These are phyloP conservation scores for Ictalurus furcatus DNA, from an alignment of 2,113 vertebrate species.

Conservation along the genomic window DNA sequence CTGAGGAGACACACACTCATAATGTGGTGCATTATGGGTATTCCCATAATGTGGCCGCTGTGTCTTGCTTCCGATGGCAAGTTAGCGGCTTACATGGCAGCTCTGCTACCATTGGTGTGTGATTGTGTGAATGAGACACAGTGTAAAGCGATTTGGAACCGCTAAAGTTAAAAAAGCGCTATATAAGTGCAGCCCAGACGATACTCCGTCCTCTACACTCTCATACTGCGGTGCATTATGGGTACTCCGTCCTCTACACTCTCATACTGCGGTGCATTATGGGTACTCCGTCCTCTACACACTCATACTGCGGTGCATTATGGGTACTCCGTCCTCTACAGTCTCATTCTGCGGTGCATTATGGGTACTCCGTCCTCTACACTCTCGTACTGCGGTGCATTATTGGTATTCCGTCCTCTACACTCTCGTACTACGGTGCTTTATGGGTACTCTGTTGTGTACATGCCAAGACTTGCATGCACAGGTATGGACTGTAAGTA, in stretches of 20 bases:
- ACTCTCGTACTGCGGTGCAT: too few relatives aligned
- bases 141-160: too few relatives aligned
- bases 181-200: too few relatives aligned
- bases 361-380: neutral
- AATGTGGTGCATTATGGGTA: neutral
- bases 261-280: neutral
- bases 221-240: neutral
- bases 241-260: neutral
- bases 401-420: neutral
- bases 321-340: neutral
- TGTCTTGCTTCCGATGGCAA: too few relatives aligned
- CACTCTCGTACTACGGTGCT: neutral
- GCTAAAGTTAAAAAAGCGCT: too few relatives aligned
- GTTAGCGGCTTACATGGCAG: too few relatives aligned
- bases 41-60: too few relatives aligned
- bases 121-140: too few relatives aligned
- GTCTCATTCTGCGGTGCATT: neutral
- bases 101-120: too few relatives aligned
- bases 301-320: neutral
- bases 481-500: neutral
- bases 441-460: neutral
- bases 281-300: neutral
- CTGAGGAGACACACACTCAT: neutral
- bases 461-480: neutral
- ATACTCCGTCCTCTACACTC: neutral